Base-by-base conservation (phyloP, 1,140 invertebrate species). In the Drosophila lacteicornis region DNA sequence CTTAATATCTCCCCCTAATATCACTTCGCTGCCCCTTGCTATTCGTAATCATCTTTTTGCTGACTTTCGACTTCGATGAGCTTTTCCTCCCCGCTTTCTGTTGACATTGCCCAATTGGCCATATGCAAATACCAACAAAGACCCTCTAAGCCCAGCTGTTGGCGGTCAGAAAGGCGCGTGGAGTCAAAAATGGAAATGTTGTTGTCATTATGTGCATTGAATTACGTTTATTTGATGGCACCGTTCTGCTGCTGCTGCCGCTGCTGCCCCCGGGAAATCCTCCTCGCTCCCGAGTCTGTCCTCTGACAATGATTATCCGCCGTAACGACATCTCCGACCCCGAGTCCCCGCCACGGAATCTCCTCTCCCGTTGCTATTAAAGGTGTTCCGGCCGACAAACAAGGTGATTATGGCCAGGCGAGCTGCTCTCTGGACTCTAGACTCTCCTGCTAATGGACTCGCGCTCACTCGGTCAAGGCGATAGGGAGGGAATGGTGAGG, bases 151-250 rank as follows among this genome's bases (percentile, higher is more conserved):
- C 80, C 38, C 66, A 67, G 61, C 66, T 67, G 61, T 45, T 51
- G 19, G 61, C 7, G 27, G 36, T 33, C 30, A 27, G 46, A 42
- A 65, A 33, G 55, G 19, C 30, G 53, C 27, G 38, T 43, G 47
- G 25, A 79, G 71, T 86, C 76, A 82, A 87, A 76, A 87, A 82
- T 80, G 83, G 74, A 82, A 87, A 82, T 87, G 71, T 86, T 82
- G 83, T 82, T 82, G 79, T 87, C 83, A 87, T 87, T 87, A 82
- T 87, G 82, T 68, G 83, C 83, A 87, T 87, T 87, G 75, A 87
- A 87, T 87, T 82, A 87, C 83, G 76, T 87, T 87, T 87, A 87
- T 87, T 87, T 87, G 83, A 87, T 77, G 79, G 51, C 57, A 45
- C 51, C 60, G 25, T 46, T 40, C 45, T 42, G 56, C 42, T 57